A percentile compares a stretch with the other conserved stretches of the same genome.
Conservation (phyloP, 2,888 invertebrate species). For the Camptogramma bilineatum region DNA sequence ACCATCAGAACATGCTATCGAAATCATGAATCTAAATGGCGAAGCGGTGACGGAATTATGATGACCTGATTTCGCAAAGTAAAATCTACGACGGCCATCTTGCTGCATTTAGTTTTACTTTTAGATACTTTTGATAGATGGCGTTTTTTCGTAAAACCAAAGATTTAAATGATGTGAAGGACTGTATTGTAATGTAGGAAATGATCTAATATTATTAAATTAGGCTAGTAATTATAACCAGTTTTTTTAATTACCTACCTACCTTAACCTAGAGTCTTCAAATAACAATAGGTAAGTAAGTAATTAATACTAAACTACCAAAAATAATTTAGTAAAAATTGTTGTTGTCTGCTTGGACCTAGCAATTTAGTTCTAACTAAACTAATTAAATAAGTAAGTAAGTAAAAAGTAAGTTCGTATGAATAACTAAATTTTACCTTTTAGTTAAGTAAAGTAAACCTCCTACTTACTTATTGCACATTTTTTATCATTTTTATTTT, state of each 20-base stretch:
- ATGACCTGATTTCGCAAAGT: conserved; percentile 57
- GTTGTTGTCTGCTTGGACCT: no score
- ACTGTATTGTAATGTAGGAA: conserved; percentile 36
- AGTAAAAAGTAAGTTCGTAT: no score
- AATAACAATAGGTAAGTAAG: neutral
- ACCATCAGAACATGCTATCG: conserved; percentile 77
- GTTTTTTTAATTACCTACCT: conserved; percentile 2
- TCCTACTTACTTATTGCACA: no score
- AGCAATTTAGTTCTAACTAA: no score
- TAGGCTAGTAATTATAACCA: conserved; percentile 3
- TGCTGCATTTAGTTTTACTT: conserved; percentile 47
- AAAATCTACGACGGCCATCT: conserved; percentile 15
- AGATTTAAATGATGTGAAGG: conserved; percentile 49
- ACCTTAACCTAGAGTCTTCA: no score
- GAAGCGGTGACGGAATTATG: conserved; percentile 84
- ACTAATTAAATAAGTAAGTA: no score
- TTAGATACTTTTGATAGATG: conserved; percentile 54
- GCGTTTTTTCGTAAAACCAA: conserved; percentile 52
- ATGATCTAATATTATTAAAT: conserved; percentile 36
- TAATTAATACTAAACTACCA: neutral
- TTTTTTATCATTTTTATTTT: no score
- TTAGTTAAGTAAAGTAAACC: no score
- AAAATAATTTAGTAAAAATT: no score
- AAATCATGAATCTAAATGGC: conserved; percentile 74
- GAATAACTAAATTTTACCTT: no score